Base-by-base conservation (phyloP, 2,888 invertebrate species). In the Tenthredo notha region DNA sequence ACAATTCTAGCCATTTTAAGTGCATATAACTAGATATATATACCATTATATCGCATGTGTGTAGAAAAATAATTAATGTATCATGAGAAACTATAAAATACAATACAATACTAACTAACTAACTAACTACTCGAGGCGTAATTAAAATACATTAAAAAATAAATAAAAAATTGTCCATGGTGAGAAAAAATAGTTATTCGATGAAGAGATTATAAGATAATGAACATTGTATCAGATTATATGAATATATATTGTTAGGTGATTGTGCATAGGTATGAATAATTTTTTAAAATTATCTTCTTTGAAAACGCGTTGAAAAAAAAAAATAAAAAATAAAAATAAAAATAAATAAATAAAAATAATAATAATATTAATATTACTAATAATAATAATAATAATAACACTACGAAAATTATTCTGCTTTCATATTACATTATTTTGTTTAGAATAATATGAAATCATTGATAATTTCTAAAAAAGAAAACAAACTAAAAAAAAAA, bases 1-100 rank as follows among this genome's bases (percentile, higher is more conserved):
- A 83, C 67, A 70, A 70, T 70, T 50, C 50, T 83, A 83, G 83
- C 67, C 83, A 83, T 83, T 67, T 83, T 83, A 83, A 83, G 83
- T 67, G 67, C 83, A 83, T 47, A 85, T 47, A 85, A 47, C 87
- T 89, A 89, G 87, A 87, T 33, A 33, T 33, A 33, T 33, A 33
- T 88, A 88, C 88, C 88, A 88, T 88, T 88, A 88, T 89, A 90
- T 90, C 89, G 88, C 90, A 89, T 89, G 89, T 89, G 89, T 90
- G 89, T 91, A 91, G 89, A 87, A 85, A 89, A 89, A 88, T 88
- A 89, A 89, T 89, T 89, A 89, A 89, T 90, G 89, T 91, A 89
- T 89, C 89, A 88, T 88, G 88, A 72, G n/a, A 43, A 89, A 89
- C 88, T 90, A 89, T 89, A 87, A 86, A 88, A 89, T 88, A 86